Evolutionary conservation across 2,888 invertebrate genomes (phyloP).

Genomic region (Limnephilus marmoratus): DNA sequence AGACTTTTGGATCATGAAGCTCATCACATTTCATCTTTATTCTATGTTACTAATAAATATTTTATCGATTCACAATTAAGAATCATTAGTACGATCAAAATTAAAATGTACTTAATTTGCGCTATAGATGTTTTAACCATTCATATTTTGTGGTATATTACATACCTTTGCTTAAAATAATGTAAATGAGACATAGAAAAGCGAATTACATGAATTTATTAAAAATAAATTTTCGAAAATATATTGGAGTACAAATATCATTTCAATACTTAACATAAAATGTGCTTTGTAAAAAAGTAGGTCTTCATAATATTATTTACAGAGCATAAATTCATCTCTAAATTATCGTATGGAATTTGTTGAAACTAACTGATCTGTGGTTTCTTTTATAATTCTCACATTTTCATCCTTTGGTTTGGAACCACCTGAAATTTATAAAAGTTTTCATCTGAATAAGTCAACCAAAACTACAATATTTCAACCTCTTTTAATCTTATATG

Average conservation of each 20-base stretch:
- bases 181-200: neutral
- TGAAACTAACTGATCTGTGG: slow-evolving; percentile 25
- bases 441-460: neutral
- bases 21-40: too few relatives aligned
- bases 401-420: slow-evolving; percentile 40
- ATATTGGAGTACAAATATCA: neutral
- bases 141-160: too few relatives aligned
- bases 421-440: slow-evolving; percentile 28
- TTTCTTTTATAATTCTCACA: slow-evolving; percentile 49
- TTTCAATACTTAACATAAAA: neutral
- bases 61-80: too few relatives aligned
- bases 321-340: neutral
- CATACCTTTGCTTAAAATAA: neutral
- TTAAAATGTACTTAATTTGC: neutral
- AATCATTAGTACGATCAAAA: neutral
- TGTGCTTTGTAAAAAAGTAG: neutral
- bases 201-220: neutral
- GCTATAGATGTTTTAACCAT: neutral
- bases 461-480: neutral
- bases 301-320: neutral
- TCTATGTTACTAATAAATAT: neutral
- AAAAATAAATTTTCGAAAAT: neutral
- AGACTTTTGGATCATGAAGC: too few relatives aligned
- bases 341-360: slow-evolving; percentile 31
- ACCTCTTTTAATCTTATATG: neutral